These are phyloP conservation scores for Plecturocebus donacophilus DNA, from an alignment of 2,113 vertebrate species.

Conservation along the genomic window DNA sequence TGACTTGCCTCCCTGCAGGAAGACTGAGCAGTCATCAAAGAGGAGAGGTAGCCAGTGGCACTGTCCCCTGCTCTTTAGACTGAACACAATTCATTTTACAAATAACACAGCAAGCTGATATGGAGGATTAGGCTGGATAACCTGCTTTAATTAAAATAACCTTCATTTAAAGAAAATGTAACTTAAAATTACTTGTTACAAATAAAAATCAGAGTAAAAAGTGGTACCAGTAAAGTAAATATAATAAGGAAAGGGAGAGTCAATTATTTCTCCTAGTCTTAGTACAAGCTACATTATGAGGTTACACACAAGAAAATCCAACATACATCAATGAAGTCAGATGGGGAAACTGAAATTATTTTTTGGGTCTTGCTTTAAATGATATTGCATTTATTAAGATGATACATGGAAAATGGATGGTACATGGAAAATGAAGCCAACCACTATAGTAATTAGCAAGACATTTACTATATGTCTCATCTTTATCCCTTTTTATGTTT, in stretches of 20 bases:
- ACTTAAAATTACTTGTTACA: neutral
- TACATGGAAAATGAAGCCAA: neutral
- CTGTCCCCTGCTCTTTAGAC: neutral
- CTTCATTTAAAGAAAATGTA: slow-evolving; percentile 3
- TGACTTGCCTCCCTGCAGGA: neutral
- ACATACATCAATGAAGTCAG: neutral
- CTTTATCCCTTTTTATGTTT: neutral
- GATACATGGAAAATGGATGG: neutral
- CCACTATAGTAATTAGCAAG: neutral
- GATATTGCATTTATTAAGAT: neutral
- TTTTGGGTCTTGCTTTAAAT: slow-evolving; percentile 22
- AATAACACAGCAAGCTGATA: neutral
- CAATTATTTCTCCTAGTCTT: neutral
- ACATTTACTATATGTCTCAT: neutral
- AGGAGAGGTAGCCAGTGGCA: neutral
- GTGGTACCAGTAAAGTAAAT: neutral
- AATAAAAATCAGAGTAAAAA: neutral
- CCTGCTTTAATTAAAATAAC: slow-evolving; percentile 7
- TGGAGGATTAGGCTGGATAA: neutral
- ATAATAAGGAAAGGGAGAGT: neutral
- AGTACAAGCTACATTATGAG: neutral
- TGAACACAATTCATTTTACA: neutral
- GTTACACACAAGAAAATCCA: neutral
- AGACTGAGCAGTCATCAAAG: neutral
- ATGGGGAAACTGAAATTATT: neutral